phyloP scores from a whole-genome alignment of 2,888 invertebrate species.

The Abrostola tripartita region DNA sequence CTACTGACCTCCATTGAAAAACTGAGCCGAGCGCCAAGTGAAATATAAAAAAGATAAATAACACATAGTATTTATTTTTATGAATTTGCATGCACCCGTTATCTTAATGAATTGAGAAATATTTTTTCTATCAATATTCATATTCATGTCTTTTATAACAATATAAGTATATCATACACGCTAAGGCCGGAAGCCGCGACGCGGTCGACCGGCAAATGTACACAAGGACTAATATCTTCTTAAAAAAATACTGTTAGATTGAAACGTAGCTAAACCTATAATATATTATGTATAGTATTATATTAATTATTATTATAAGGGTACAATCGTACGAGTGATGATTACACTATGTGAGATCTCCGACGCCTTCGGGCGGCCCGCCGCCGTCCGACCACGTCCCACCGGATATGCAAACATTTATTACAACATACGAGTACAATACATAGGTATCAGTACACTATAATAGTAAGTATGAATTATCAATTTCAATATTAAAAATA shows the following conservation, averaged over 20 bases:
- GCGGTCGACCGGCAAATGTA: slow-evolving; percentile 82
- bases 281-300: slow-evolving; percentile 83
- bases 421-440: slow-evolving; percentile 76
- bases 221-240: slow-evolving; percentile 88
- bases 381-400: slow-evolving; percentile 84
- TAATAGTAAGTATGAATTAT: slow-evolving; percentile 84
- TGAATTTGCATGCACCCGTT: slow-evolving; percentile 88
- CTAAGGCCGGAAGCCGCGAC: slow-evolving; percentile 80
- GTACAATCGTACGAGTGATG: slow-evolving; percentile 86
- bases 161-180: slow-evolving; percentile 85
- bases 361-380: slow-evolving; percentile 84
- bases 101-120: slow-evolving; percentile 86
- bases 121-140: slow-evolving; percentile 84
- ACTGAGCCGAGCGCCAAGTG: slow-evolving; percentile 83
- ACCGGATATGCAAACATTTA: slow-evolving; percentile 87
- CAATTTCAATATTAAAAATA: slow-evolving; percentile 88
- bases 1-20: slow-evolving; percentile 80
- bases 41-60: slow-evolving; percentile 88
- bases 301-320: slow-evolving; percentile 79
- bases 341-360: slow-evolving; percentile 88
- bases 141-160: slow-evolving; percentile 87
- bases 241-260: slow-evolving; percentile 89
- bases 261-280: slow-evolving; percentile 88
- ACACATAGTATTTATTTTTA: slow-evolving; percentile 85
- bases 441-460: slow-evolving; percentile 80